These are phyloP conservation scores for Rhinichthys osculus DNA, from an alignment of 2,797 vertebrate genomes.

Conservation along the genomic window DNA sequence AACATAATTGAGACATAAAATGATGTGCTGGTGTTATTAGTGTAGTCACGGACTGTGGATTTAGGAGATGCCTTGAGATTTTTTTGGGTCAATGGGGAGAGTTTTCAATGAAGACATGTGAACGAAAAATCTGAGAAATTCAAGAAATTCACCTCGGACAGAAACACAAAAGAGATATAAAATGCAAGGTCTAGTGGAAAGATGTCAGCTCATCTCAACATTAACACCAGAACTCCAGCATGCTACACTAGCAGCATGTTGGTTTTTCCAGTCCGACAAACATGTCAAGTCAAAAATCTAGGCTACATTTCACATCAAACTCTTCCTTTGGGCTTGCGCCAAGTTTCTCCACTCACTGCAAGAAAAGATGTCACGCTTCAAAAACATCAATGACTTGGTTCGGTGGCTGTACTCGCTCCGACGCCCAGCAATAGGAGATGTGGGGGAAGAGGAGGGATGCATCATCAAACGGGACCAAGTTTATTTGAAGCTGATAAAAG, in stretches of 20 bases:
- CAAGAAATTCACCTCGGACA: background rate
- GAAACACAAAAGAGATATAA: background rate
- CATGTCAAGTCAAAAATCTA: constrained; percentile 34
- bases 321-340: background rate
- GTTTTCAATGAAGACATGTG: background rate
- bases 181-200: background rate
- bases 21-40: background rate
- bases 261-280: constrained; percentile 26
- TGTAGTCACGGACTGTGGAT: background rate
- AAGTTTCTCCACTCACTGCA: constrained; percentile 29
- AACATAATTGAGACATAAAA: background rate
- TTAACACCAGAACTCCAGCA: constrained; percentile 8
- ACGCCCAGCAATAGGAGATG: background rate
- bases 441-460: background rate
- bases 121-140: background rate
- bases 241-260: constrained; percentile 18
- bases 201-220: constrained; percentile 20
- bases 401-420: constrained; percentile 10
- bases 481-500: constrained; percentile 66
- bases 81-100: background rate
- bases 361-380: constrained; percentile 21
- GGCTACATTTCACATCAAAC: constrained; percentile 26
- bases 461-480: constrained; percentile 58
- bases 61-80: background rate
- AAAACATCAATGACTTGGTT: constrained; percentile 34